Evolutionary conservation across 2,797 vertebrate genomes (phyloP).

Genomic region (Syngnathus acus): DNA sequence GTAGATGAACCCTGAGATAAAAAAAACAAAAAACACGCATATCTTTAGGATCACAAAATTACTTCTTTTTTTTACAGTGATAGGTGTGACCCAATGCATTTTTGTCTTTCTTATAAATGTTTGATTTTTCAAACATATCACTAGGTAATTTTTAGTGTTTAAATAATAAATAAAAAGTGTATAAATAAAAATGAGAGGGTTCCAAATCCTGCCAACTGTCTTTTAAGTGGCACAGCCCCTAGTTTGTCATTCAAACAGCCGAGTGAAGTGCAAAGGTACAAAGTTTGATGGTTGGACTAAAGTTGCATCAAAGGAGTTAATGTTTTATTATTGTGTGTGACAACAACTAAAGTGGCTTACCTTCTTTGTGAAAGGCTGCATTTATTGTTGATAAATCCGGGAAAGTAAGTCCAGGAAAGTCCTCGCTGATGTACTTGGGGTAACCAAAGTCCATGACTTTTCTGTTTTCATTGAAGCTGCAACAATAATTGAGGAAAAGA

Average conservation of each 20-base stretch:
- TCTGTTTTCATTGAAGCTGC: constrained; percentile 68
- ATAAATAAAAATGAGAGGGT: too few species aligned
- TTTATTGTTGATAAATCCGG: constrained; percentile 39
- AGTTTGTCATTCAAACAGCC: too few species aligned
- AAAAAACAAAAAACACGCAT: not conserved
- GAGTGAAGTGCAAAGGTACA: not conserved
- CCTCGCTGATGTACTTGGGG: constrained; percentile 64
- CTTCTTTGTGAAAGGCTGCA: constrained; percentile 63
- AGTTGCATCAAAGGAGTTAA: not conserved
- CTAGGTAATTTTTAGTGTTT: not conserved
- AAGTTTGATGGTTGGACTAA: not conserved
- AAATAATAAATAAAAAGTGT: not conserved
- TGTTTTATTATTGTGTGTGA: not conserved
- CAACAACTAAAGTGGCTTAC: constrained; percentile 31
- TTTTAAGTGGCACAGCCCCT: too few species aligned
- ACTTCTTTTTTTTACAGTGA: not conserved
- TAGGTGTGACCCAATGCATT: not conserved
- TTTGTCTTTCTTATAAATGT: not conserved
- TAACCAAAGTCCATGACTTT: constrained; percentile 63
- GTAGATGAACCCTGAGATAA: constrained; percentile 63
- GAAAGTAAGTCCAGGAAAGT: constrained; percentile 63
- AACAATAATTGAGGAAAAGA: not conserved
- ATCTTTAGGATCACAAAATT: not conserved
- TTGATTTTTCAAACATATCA: not conserved
- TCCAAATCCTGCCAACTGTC: not conserved